Evolutionary conservation across 2,888 invertebrate genomes (phyloP).

Genomic region (Hydropsyche betteni): DNA sequence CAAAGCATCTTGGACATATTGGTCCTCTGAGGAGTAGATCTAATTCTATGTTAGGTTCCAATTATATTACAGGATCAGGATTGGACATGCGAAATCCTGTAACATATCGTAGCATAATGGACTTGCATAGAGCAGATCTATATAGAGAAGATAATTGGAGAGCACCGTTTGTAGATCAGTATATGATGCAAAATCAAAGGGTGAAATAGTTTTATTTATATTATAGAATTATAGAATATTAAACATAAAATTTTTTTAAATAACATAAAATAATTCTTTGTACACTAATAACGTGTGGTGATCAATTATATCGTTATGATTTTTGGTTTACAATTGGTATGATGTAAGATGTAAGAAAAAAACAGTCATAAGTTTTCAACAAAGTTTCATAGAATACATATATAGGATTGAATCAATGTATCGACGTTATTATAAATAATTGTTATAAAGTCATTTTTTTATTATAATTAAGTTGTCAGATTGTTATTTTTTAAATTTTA

Average conservation of each 20-base stretch:
- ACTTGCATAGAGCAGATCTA: slow-evolving; percentile 60
- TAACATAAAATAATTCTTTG: background rate
- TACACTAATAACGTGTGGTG: slow-evolving; percentile 47
- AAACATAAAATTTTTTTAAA: background rate
- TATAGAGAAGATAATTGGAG: slow-evolving; percentile 52
- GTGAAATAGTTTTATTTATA: slow-evolving; percentile 49
- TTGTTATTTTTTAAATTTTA: background rate
- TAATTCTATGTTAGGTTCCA: slow-evolving; percentile 49
- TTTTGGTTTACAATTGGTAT: background rate
- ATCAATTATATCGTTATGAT: slow-evolving; percentile 34
- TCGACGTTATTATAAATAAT: background rate
- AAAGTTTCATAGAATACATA: background rate
- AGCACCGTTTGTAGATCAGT: slow-evolving; percentile 49
- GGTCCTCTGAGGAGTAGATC: slow-evolving; percentile 51
- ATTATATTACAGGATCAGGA: slow-evolving; percentile 28
- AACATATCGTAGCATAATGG: slow-evolving; percentile 61
- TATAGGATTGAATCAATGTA: background rate
- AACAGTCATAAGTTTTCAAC: too few relatives aligned
- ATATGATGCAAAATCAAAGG: slow-evolving; percentile 53
- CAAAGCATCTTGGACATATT: slow-evolving; percentile 45
- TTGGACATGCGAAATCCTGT: slow-evolving; percentile 51
- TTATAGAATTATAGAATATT: slow-evolving; percentile 23
- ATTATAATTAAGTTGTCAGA: too few relatives aligned
- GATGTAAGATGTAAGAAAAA: too few relatives aligned
- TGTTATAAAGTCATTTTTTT: slow-evolving; percentile 9